Base-by-base conservation (phyloP, 2,113 vertebrate species). In the Salvator merianae region DNA sequence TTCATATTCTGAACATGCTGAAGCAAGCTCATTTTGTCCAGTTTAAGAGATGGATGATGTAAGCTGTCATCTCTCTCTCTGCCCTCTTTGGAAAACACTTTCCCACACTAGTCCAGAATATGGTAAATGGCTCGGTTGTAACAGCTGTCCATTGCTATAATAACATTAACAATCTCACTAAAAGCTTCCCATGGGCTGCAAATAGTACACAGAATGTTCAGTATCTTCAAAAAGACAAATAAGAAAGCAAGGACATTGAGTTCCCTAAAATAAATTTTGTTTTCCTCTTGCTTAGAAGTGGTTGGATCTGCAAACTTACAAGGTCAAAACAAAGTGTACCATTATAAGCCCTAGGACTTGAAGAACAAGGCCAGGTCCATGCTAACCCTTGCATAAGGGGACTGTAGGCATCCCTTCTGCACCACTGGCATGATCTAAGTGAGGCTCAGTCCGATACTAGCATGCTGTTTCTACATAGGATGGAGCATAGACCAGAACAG, bases 181-280 rank as follows among this genome's bases (percentile, higher is more conserved):
- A 76, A 81, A 87, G 5, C 34, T 83, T 89, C 86, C 75, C 16
- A 75, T 32, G 34, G 24, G 32, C 43, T 70, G 20, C 50, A 32
- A 59, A 81, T 79, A 86, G 87, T 69, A 85, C 18, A 68, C 0
- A 59, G 43, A 84, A 83, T 77, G 79, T 30, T 69, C 79, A 18
- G 22, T 34, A 68, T 40, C 28, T 83, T 76, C 62, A 40, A 87
- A 92, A 86, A 30, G 81, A 34, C 84, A 88, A 77, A 55, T 40
- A 40, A n/a, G 28, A 53, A 83, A 78, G 59, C 87, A 88, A 69
- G 76, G 14, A 80, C 68, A 0, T 13, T 77, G 86, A 86, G 71
- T n/a, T 53, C 10, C 73, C 79, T 50, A 22, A 20, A 38, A 43
- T 6, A 2, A 82, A 84, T 10, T 59, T 81, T 87, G 70, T 68